Evolutionary conservation across 2,888 invertebrate species (phyloP).

Genomic region (Xestoiulus laeticollis): DNA sequence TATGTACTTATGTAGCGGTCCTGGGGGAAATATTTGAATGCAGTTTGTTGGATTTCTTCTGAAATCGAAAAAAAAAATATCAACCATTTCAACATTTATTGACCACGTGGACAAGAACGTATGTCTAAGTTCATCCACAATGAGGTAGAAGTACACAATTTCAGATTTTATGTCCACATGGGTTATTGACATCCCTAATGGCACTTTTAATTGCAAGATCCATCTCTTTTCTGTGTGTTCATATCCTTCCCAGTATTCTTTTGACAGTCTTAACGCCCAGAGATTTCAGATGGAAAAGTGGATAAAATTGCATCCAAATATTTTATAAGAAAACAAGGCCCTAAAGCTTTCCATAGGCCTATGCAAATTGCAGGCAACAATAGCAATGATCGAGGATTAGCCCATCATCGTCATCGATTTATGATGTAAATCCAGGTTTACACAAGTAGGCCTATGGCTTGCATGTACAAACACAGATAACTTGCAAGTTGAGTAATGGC

Average conservation of each 20-base stretch:
- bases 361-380: neutral
- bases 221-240: neutral
- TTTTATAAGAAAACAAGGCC: neutral
- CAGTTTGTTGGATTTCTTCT: no score
- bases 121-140: no score
- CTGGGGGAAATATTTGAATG: no score
- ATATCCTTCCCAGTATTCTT: no score
- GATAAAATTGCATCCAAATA: neutral
- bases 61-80: no score
- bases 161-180: no score
- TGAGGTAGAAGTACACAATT: no score
- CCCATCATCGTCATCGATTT: neutral
- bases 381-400: neutral
- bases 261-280: no score
- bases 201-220: neutral
- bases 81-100: no score
- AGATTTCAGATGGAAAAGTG: neutral
- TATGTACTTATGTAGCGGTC: no score
- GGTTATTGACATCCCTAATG: no score
- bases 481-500: neutral
- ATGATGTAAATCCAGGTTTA: neutral
- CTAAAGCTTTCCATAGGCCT: neutral
- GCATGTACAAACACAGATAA: neutral
- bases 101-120: no score
- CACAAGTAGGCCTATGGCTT: neutral